These are phyloP conservation scores for Reticulitermes speratus DNA, from an alignment of 1,140 invertebrate genomes.

Conservation along the genomic window DNA sequence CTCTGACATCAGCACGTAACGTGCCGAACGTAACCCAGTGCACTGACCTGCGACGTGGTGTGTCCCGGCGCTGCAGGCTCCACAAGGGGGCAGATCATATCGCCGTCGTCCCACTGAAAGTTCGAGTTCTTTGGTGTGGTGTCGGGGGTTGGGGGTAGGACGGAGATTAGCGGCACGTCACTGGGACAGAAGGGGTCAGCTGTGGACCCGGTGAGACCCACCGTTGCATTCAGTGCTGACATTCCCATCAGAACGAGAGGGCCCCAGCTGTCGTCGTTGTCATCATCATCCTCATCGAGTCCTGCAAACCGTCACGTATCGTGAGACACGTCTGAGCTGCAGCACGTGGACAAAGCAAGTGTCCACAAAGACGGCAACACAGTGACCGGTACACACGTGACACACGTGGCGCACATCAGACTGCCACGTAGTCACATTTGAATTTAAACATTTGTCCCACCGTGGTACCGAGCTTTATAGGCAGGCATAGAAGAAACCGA, in stretches of 20 bases:
- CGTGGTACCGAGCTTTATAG: too few species aligned
- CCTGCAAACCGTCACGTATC: background rate
- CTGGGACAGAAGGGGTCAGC: constrained; percentile 52
- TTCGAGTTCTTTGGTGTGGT: constrained; percentile 38
- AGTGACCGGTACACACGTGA: too few species aligned
- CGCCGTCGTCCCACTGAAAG: constrained; percentile 38
- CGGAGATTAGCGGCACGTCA: constrained; percentile 61
- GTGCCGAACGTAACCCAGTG: too few species aligned
- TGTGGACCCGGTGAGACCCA: constrained; percentile 46
- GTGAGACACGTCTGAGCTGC: too few species aligned
- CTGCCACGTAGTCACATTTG: too few species aligned
- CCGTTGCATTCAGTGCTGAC: constrained; percentile 61
- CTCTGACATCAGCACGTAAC: too few species aligned
- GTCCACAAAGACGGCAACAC: too few species aligned
- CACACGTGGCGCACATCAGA: too few species aligned
- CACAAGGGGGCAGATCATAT: background rate
- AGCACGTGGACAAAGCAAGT: background rate
- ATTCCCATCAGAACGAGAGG: constrained; percentile 63
- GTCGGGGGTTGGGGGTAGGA: constrained; percentile 73
- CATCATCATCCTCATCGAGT: constrained; percentile 40
- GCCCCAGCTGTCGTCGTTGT: constrained; percentile 55
- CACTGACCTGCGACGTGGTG: constrained; percentile 11
- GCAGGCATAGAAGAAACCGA: too few species aligned
- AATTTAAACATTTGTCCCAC: too few species aligned
- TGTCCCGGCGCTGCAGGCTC: background rate